Percentiles rank a stretch among this genome's conserved stretches.
Conservation (phyloP, 1,140 invertebrate genomes). For the Caenorhabditis briggsae region DNA sequence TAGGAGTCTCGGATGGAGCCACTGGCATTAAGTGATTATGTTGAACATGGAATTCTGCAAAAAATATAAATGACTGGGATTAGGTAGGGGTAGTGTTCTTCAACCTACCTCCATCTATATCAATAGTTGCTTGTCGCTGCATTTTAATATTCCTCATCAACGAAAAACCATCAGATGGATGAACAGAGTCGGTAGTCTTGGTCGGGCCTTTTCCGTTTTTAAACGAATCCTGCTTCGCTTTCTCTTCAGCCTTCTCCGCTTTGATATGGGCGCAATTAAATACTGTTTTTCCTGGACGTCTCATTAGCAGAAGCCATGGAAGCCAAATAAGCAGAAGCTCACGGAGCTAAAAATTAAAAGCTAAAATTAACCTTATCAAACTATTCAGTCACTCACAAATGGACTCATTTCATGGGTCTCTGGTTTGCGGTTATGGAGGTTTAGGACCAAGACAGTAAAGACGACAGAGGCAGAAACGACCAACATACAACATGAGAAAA, state of each 20-base stretch:
- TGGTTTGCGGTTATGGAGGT: constrained; percentile 92
- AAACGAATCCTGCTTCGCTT: constrained; percentile 27
- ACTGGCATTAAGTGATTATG: constrained; percentile 52
- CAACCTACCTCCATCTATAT: constrained; percentile 20
- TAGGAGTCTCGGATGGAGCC: not conserved
- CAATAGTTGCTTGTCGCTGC: constrained; percentile 5
- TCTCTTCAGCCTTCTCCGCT: constrained; percentile 58
- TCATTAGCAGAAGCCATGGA: constrained; percentile 74
- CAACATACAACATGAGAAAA: constrained; percentile 99
- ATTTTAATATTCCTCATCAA: constrained; percentile 48
- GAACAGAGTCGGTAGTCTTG: constrained; percentile 25
- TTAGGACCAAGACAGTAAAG: constrained; percentile 97
- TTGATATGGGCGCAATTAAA: constrained; percentile 61
- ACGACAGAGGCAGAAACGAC: constrained; percentile 99
- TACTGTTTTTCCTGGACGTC: constrained; percentile 71
- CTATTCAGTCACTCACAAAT: constrained; percentile 82
- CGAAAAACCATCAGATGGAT: constrained; percentile 40
- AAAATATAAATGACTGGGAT: constrained; percentile 35
- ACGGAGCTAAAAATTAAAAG: constrained; percentile 68
- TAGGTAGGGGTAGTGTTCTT: not conserved
- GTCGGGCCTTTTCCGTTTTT: constrained; percentile 17
- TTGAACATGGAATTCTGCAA: constrained; percentile 46
- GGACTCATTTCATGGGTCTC: constrained; percentile 94
- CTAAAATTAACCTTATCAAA: no score
- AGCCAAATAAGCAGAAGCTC: constrained; percentile 75